Evolutionary conservation across 2,888 invertebrate species (phyloP).

Genomic region (Cerceris rybyensis): DNA sequence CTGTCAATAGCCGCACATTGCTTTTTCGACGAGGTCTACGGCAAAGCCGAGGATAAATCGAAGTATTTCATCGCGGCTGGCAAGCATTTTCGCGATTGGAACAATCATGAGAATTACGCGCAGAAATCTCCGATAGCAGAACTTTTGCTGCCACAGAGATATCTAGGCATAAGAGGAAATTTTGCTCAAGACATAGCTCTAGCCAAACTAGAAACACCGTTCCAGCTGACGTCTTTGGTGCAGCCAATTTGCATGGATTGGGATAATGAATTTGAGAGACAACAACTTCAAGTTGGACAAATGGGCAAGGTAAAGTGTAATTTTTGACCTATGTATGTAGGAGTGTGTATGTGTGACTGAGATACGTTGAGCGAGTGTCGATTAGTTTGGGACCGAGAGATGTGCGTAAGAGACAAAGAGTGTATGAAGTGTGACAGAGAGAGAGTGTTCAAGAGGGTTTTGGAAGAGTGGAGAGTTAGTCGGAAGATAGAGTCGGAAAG

Average conservation of each 20-base stretch:
- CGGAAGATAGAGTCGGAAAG: too few species aligned
- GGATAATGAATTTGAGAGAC: constrained; percentile 58
- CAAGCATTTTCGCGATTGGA: constrained; percentile 69
- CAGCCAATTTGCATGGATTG: constrained; percentile 66
- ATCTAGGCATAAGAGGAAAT: constrained; percentile 62
- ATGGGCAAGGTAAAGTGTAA: constrained; percentile 56
- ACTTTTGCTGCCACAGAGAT: constrained; percentile 56
- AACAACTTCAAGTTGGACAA: constrained; percentile 53
- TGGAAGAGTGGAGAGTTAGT: too few species aligned
- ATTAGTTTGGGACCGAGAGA: too few species aligned
- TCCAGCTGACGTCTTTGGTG: constrained; percentile 61
- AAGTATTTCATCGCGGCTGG: constrained; percentile 65
- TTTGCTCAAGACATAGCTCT: constrained; percentile 68
- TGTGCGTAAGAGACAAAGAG: too few species aligned
- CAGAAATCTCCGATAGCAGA: constrained; percentile 56
- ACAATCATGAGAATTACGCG: constrained; percentile 55
- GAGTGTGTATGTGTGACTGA: too few species aligned
- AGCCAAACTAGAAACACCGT: constrained; percentile 54
- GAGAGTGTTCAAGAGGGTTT: too few species aligned
- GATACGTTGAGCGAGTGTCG: too few species aligned
- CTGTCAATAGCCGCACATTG: constrained; percentile 68
- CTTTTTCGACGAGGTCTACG: constrained; percentile 66
- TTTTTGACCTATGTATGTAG: too few species aligned
- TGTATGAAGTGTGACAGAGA: too few species aligned
- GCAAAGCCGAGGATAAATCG: constrained; percentile 37